Evolutionary conservation across 2,113 vertebrate genomes (phyloP).

Genomic region (Chitala chitala): DNA sequence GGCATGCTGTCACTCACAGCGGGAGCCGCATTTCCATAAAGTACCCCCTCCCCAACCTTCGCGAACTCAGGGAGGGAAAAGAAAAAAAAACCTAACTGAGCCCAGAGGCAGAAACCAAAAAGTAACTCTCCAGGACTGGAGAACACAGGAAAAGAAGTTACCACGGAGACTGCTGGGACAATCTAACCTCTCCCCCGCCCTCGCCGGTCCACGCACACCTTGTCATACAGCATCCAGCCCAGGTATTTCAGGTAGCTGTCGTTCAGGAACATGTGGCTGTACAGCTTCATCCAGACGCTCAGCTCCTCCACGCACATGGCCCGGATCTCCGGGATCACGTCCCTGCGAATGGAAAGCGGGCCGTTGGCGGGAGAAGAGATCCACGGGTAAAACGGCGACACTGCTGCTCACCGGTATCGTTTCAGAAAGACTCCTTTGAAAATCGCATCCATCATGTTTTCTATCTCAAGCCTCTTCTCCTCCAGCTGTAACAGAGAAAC

Average conservation of each 20-base stretch:
- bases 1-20: constrained; percentile 22
- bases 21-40: neutral
- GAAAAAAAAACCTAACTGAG: constrained; percentile 17
- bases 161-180: neutral
- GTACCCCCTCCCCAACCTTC: neutral
- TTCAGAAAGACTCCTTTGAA: constrained; percentile 84
- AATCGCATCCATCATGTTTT: constrained; percentile 78
- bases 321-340: constrained; percentile 80
- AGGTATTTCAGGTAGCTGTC: constrained; percentile 84
- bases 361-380: neutral
- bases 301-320: constrained; percentile 81
- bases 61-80: constrained; percentile 1
- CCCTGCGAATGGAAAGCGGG: constrained; percentile 55
- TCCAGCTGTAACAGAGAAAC: constrained; percentile 61
- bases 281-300: constrained; percentile 76
- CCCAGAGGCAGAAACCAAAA: constrained; percentile 25
- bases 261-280: constrained; percentile 71
- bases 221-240: constrained; percentile 87
- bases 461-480: constrained; percentile 70
- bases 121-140: neutral
- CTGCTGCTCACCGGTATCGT: constrained; percentile 71
- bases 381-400: neutral
- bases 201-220: constrained; percentile 52
- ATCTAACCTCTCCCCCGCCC: neutral
- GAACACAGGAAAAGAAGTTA: neutral